Conservation (phyloP, 2,113 vertebrate genomes). For the Condylura cristata region DNA sequence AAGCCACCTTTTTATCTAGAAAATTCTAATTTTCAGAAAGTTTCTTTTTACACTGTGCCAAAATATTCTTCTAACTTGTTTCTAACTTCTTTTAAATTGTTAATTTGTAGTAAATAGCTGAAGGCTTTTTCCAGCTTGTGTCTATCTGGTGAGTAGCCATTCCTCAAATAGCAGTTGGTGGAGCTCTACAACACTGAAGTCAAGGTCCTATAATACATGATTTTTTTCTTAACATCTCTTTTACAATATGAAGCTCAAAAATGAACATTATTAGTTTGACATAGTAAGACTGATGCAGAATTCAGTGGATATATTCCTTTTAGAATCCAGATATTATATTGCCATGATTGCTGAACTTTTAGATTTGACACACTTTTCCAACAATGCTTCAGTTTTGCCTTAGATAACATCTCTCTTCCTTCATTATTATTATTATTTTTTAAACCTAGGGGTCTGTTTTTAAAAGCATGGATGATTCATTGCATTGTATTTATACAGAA, state of each 20-base stretch:
- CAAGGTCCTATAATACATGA: background rate
- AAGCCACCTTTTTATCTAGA: background rate
- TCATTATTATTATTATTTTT: too few relatives aligned
- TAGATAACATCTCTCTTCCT: background rate
- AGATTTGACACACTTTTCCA: background rate
- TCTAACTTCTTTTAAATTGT: background rate
- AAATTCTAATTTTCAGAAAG: background rate
- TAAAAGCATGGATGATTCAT: background rate
- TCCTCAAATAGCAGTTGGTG: background rate
- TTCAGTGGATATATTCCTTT: background rate
- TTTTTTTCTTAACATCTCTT: background rate
- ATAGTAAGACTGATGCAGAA: background rate
- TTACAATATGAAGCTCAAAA: background rate
- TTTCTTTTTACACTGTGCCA: conserved; percentile 17
- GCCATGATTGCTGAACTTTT: background rate
- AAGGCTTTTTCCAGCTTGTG: background rate
- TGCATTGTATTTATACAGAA: background rate
- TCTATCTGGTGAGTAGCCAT: background rate
- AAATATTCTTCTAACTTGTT: conserved; percentile 32
- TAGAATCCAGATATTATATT: background rate
- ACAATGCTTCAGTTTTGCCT: background rate
- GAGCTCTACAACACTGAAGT: background rate
- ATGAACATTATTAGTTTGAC: background rate
- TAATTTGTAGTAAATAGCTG: background rate
- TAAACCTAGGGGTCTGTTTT: background rate